Conservation (phyloP, 2,888 invertebrate genomes). For the Imbricaverruca yamaguchii region DNA sequence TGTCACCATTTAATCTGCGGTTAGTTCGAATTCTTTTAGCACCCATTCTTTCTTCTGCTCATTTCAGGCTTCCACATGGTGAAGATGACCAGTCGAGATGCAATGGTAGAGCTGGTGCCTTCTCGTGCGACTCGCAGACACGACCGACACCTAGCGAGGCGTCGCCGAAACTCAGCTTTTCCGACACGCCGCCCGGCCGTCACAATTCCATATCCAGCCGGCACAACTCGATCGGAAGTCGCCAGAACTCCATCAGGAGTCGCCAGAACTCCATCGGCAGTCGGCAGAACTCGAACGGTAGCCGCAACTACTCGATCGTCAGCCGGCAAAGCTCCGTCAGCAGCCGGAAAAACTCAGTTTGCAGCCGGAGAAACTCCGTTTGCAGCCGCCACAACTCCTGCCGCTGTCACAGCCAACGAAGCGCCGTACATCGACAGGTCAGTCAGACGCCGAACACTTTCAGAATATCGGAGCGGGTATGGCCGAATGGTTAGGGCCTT, state of each 20-base stretch:
- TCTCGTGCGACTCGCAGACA: background rate
- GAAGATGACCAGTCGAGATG: background rate
- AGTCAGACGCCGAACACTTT: background rate
- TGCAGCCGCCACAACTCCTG: constrained; percentile 2
- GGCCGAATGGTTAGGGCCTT: too few relatives aligned
- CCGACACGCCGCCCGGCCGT: background rate
- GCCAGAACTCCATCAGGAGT: background rate
- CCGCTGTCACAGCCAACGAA: background rate
- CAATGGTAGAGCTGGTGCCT: background rate
- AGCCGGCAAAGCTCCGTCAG: constrained; percentile 30
- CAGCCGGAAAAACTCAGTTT: constrained; percentile 27
- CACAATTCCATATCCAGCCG: background rate
- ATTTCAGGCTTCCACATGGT: background rate
- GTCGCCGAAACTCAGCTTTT: background rate
- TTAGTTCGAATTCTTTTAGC: too few relatives aligned
- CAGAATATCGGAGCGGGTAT: too few relatives aligned
- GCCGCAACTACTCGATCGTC: constrained; percentile 6
- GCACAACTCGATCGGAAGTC: background rate
- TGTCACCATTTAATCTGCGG: too few relatives aligned
- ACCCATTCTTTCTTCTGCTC: too few relatives aligned
- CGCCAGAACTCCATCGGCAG: background rate
- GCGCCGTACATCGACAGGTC: background rate
- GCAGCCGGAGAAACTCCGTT: constrained; percentile 1
- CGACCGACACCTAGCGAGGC: background rate
- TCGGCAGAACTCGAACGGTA: background rate